Conservation (phyloP, 1,140 invertebrate genomes). For the Himalopsyche phryganea region DNA sequence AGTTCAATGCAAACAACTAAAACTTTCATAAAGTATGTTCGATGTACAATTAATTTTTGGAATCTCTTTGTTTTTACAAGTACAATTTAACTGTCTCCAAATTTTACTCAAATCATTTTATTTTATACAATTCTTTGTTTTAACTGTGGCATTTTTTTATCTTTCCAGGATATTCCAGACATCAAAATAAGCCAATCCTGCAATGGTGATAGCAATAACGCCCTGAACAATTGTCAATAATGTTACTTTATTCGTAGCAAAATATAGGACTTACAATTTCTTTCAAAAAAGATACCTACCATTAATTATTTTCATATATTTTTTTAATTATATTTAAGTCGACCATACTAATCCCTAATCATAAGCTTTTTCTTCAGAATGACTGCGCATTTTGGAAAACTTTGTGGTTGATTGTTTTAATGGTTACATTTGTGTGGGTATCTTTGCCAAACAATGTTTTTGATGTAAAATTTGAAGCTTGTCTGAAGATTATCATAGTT, state of each 20-base stretch:
- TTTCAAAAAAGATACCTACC: background rate
- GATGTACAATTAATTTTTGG: too few species aligned
- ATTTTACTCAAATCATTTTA: too few species aligned
- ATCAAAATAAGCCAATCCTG: conserved; percentile 10
- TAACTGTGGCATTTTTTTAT: background rate
- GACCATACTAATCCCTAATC: conserved; percentile 1
- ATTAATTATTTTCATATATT: background rate
- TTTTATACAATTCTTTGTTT: too few species aligned
- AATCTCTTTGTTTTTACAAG: too few species aligned
- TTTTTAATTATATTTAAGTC: conserved; percentile 1
- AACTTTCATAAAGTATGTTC: too few species aligned
- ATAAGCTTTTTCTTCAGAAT: conserved; percentile 10
- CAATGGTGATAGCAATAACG: conserved; percentile 29
- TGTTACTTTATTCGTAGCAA: conserved; percentile 10
- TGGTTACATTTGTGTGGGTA: too few species aligned
- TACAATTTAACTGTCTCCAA: too few species aligned
- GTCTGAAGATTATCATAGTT: too few species aligned
- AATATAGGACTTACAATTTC: conserved; percentile 4
- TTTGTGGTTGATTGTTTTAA: too few species aligned
- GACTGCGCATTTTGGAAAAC: conserved; percentile 17
- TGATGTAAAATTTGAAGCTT: too few species aligned
- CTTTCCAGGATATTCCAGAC: conserved; percentile 17
- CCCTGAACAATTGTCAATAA: conserved; percentile 27
- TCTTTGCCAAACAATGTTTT: too few species aligned
- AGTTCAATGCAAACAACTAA: too few species aligned